Evolutionary conservation across 2,113 vertebrate species (phyloP), one percentile per base, ranked within the genome.

Genomic region (Pseudois nayaur): DNA sequence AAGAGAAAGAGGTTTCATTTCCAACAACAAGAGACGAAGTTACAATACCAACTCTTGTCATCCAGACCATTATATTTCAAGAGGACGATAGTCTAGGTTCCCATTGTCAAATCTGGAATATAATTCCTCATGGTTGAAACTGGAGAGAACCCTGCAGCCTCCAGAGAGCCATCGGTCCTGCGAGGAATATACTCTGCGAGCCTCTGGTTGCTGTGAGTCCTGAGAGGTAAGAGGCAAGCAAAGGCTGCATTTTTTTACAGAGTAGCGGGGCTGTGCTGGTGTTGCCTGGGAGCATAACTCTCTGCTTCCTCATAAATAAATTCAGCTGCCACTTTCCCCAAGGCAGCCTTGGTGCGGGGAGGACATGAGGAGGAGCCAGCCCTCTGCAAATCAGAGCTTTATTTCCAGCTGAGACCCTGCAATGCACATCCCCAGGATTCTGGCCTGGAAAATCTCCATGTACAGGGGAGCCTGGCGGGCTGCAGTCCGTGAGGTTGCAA

Each of bases 211-310:
- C 3, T 21, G 27, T 67, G 9, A 2, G 11, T 52, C 19, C 79
- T 50, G 40, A 4, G 27, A 15, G 48, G 36, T 88, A 29, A 57
- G 4, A 2, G 8, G 9, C 1, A 2, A 2, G n/a, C 15, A 50
- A 60, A 62, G 55, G 43, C 21, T 4, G 57, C 16, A 1, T 92
- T 81, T 89, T 74, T 81, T 96, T 67, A 45, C 67, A 19, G 64
- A 55, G 6, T 2, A 36, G n/a, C 0, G 0, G 0, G 88, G 11
- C 9, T n/a, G 3, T 33, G 54, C 54, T 25, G 1, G 14, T 1
- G 0, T 13, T n/a, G 43, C 78, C 43, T 12, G 55, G 31, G 36
- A 74, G 33, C 60, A 33, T 12, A 50, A 48, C 81, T 89, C 27
- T 48, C 17, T 7, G n/a, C 1, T 0, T 10, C 36, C 55, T 88